Evolutionary conservation across 2,888 invertebrate genomes (phyloP), one percentile per base, ranked within the genome.

Genomic region (Aphodius granarius): DNA sequence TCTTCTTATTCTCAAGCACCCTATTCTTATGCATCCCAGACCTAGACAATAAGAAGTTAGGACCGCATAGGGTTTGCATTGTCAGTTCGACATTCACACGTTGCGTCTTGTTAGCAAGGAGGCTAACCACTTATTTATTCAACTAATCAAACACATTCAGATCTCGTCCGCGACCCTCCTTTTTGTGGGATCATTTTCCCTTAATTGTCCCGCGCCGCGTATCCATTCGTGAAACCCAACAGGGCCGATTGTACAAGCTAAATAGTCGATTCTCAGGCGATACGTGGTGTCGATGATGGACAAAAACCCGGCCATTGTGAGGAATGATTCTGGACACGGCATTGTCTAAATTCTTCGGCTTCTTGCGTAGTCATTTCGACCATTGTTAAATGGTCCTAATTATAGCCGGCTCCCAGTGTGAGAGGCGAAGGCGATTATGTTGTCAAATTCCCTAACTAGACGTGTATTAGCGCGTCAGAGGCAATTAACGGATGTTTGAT

Each of bases 361-460:
- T 66, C 66, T 71, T 63, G 72, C 72, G 17, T 9, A 72, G 72
- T 72, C 72, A 72, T 72, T 43, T 17, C 63, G 62, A 72, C 16
- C 72, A 62, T 72, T 72, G 72, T 72, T 72, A 20, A 16, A 43
- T 43, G 43, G 43, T 43, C 43, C 43, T 43, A 43, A 43, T 43
- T 43, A 43, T 43, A 43, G n/a, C 72, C 62, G 5, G 62, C 72
- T 63, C 72, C 43, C 13, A 43, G 19, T 20, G 16, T 43, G 72
- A 72, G 17, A 9, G 62, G 43, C 19, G 43, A 17, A 19, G 72
- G 62, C 76, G 76, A 76, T 73, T 76, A 73, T 76, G 76, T 73
- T 76, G 76, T 76, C 76, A 76, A 75, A 76, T 76, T 71, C 73
- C 64, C 70, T 76, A 76, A 76, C 76, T 73, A 73, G 76, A 76